Conservation (phyloP, 2,113 vertebrate genomes). For the Otolemur garnettii region DNA sequence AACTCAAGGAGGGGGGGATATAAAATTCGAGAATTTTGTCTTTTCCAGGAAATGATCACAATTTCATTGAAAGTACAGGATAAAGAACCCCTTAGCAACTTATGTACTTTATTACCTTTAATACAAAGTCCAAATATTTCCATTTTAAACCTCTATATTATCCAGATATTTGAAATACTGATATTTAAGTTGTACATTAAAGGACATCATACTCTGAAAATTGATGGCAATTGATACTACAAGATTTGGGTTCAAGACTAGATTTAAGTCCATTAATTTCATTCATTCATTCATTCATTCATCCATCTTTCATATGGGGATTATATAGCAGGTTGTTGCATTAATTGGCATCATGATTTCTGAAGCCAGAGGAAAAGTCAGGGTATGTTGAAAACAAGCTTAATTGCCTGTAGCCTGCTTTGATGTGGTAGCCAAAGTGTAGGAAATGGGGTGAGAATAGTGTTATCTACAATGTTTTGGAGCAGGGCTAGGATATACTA, state of each 20-base stretch:
- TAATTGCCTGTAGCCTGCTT: slow-evolving; percentile 12
- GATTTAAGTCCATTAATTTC: background rate
- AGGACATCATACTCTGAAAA: slow-evolving; percentile 81
- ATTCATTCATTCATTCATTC: background rate
- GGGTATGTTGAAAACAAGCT: background rate
- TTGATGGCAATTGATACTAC: background rate
- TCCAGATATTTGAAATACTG: slow-evolving; percentile 66
- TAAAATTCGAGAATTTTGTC: slow-evolving; percentile 76
- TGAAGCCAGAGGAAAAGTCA: background rate
- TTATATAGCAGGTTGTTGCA: background rate
- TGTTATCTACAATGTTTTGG: slow-evolving; percentile 4
- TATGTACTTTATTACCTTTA: slow-evolving; percentile 78
- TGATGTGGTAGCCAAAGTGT: background rate
- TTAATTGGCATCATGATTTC: background rate
- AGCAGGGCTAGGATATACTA: background rate
- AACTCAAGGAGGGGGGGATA: background rate
- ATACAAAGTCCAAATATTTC: slow-evolving; percentile 73
- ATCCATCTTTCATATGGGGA: background rate
- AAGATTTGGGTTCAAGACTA: background rate
- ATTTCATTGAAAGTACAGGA: slow-evolving; percentile 75
- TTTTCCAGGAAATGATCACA: slow-evolving; percentile 78
- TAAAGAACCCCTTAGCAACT: slow-evolving; percentile 63
- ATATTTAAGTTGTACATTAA: slow-evolving; percentile 82
- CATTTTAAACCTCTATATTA: slow-evolving; percentile 63
- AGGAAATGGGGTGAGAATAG: background rate